phyloP scores from a whole-genome alignment of 2,888 invertebrate species.

The Ormyrus rosae region DNA sequence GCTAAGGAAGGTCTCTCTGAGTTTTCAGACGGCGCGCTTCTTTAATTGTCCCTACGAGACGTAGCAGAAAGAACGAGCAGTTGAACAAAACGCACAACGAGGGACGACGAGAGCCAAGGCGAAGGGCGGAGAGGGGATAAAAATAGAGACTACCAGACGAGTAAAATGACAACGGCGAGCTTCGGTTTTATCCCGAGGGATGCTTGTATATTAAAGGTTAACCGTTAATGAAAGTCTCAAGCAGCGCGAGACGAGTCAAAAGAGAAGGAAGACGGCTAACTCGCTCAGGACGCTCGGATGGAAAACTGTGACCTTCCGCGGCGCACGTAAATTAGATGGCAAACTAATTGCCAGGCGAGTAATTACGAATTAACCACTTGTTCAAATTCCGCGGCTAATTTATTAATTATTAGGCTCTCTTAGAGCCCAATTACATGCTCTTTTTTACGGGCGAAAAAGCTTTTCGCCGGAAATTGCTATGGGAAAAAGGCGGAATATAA shows the following conservation, averaged over 20 bases:
- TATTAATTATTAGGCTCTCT: conserved; percentile 61
- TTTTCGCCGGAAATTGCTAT: background rate
- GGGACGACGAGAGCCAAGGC: background rate
- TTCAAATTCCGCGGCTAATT: conserved; percentile 59
- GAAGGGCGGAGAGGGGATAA: background rate
- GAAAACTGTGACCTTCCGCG: background rate
- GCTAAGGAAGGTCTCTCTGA: conserved; percentile 3
- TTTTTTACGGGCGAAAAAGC: conserved; percentile 4
- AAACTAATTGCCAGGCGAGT: conserved; percentile 56
- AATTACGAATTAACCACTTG: conserved; percentile 63
- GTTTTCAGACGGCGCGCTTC: conserved; percentile 14
- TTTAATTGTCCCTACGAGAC: conserved; percentile 40
- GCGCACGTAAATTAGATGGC: conserved; percentile 61
- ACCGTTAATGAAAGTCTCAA: conserved; percentile 23
- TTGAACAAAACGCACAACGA: too few species aligned
- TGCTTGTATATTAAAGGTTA: conserved; percentile 39
- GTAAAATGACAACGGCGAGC: background rate
- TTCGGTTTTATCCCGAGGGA: conserved; percentile 25
- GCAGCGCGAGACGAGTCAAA: background rate
- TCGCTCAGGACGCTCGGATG: conserved; percentile 44
- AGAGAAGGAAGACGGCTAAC: conserved; percentile 46
- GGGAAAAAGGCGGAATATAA: too few species aligned
- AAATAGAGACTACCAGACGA: background rate
- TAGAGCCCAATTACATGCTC: conserved; percentile 26
- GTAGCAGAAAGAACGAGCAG: background rate